Conservation (phyloP, 2,797 vertebrate genomes). For the Enteromius anoplus region DNA sequence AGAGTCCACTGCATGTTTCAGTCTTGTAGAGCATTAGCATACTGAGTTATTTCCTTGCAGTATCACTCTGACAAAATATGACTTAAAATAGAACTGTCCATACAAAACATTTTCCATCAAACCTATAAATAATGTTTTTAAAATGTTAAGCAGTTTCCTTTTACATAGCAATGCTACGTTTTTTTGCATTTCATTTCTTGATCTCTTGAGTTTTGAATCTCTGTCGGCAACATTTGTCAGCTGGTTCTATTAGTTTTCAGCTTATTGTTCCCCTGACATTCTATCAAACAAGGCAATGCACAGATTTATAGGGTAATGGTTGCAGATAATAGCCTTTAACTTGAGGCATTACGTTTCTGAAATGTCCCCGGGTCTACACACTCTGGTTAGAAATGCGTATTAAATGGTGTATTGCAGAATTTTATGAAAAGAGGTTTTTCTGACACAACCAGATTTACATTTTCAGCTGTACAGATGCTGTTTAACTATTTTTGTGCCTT, state of each 20-base stretch:
- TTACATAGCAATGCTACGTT: not conserved
- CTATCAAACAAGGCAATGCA: conserved; percentile 12
- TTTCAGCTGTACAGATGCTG: not conserved
- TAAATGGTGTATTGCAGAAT: conserved; percentile 20
- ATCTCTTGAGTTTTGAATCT: not conserved
- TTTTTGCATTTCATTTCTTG: not conserved
- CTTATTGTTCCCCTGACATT: conserved; percentile 6
- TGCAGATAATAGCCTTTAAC: conserved; percentile 27
- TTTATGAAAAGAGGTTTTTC: conserved; percentile 8
- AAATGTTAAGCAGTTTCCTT: not conserved
- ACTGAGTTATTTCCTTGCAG: conserved; percentile 6
- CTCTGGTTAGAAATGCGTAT: conserved; percentile 19
- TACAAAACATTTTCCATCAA: conserved; percentile 1
- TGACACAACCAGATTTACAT: not conserved
- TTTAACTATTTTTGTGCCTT: not conserved
- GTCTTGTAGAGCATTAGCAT: conserved; percentile 5
- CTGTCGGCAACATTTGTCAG: conserved; percentile 2
- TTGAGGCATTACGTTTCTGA: not conserved
- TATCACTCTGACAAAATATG: conserved; percentile 9
- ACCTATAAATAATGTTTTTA: conserved; percentile 1
- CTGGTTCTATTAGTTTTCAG: conserved; percentile 14
- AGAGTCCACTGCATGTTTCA: conserved; percentile 27
- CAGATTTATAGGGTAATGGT: conserved; percentile 9
- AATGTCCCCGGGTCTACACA: not conserved
- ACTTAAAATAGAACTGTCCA: not conserved